These are phyloP conservation scores for Python bivittatus DNA, from an alignment of 2,113 vertebrate species.

Conservation along the genomic window DNA sequence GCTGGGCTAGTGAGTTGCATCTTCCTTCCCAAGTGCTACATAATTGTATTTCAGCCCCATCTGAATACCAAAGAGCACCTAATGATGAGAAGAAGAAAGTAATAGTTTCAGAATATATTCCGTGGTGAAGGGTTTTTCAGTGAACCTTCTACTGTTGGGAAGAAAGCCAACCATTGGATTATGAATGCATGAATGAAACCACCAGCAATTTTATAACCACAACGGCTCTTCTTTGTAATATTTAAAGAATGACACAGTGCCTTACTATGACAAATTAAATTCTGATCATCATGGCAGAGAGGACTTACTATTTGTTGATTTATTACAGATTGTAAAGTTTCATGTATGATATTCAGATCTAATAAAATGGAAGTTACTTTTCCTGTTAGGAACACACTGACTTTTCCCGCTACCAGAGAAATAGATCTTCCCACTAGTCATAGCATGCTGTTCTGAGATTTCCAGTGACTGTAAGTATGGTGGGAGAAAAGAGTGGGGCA, in stretches of 20 bases:
- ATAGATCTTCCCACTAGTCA: no score
- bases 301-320: not conserved
- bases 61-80: constrained; percentile 13
- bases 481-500: no score
- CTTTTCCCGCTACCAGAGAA: no score
- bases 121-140: not conserved
- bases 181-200: not conserved
- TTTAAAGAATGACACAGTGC: not conserved
- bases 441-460: no score
- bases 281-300: not conserved
- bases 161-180: not conserved
- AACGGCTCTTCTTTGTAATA: not conserved
- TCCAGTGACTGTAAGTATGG: no score
- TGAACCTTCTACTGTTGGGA: not conserved
- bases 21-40: constrained; percentile 8
- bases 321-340: not conserved
- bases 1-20: not conserved
- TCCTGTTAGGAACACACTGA: no score
- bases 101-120: not conserved
- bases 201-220: not conserved
- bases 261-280: not conserved
- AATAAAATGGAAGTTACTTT: no score
- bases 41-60: not conserved
- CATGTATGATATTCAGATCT: not conserved
- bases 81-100: not conserved